phyloP scores from a whole-genome alignment of 2,113 vertebrate species.

The Hippoglossus stenolepis region DNA sequence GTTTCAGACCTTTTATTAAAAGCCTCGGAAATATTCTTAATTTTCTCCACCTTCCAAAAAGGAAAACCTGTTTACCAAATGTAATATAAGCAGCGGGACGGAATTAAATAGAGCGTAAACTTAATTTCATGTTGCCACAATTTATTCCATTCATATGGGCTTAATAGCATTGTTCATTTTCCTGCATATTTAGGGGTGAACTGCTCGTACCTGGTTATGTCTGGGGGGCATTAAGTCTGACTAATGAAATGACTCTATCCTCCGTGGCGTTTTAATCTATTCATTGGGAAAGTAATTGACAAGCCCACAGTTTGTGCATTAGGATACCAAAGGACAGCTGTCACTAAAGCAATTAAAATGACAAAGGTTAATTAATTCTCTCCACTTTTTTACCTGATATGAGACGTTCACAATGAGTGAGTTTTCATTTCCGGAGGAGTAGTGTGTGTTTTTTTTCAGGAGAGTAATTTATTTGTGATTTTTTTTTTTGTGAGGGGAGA shows the following conservation, averaged over 20 bases:
- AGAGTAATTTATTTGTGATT: conserved; percentile 76
- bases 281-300: conserved; percentile 80
- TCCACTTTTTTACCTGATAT: conserved; percentile 77
- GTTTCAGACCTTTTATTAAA: conserved; percentile 44
- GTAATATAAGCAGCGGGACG: conserved; percentile 53
- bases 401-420: conserved; percentile 73
- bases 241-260: conserved; percentile 81
- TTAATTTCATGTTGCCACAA: conserved; percentile 77
- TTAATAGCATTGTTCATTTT: conserved; percentile 78
- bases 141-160: conserved; percentile 72
- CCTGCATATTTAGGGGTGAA: conserved; percentile 71
- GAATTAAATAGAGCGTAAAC: conserved; percentile 77
- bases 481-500: background rate
- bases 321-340: conserved; percentile 80
- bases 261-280: conserved; percentile 82
- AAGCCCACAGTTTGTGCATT: conserved; percentile 75
- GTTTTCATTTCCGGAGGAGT: conserved; percentile 76
- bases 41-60: conserved; percentile 17
- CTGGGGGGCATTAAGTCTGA: conserved; percentile 76
- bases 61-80: conserved; percentile 22
- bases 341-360: conserved; percentile 84
- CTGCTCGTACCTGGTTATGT: conserved; percentile 76
- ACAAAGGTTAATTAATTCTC: conserved; percentile 84
- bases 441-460: conserved; percentile 63
- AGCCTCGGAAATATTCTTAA: conserved; percentile 43